Evolutionary conservation across 1,140 invertebrate genomes (phyloP), one percentile per base, ranked within the genome.

Genomic region (Rhyzopertha dominica): DNA sequence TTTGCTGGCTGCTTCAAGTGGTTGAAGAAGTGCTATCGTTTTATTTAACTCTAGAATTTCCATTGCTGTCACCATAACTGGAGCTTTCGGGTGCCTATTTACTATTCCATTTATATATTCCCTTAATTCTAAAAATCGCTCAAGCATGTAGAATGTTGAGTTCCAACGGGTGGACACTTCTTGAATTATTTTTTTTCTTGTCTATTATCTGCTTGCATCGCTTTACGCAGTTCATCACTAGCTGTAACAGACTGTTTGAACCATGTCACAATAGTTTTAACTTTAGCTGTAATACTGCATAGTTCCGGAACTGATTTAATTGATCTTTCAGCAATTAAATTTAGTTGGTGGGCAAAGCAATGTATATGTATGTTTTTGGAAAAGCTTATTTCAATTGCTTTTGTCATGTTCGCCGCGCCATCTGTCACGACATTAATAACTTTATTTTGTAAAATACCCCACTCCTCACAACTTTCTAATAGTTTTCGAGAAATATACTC

Each of bases 331-430:
- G 32, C 58, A 5, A 39, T 24, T 14, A 39, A 39, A 20, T 39
- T 23, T 8, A 39, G 16, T n/a, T 25, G 23, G 17, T 39, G 37
- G 22, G 18, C 37, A 25, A 7, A 39, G 37, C 37, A 39, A 9
- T 9, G 37, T 9, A 39, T 39, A 39, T 39, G 37, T 5, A 9
- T 5, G 12, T 25, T 26, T 39, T 19, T 39, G 18, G 2, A 55
- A 59, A 69, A 67, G 37, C 46, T 54, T 18, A 60, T 36, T 24
- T 54, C 51, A 30, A 61, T 50, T 28, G 58, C 60, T 43, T 55
- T 58, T 10, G 63, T 53, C 14, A 64, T 62, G 28, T 63, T 63
- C 13, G 52, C 40, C 23, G 56, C 55, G 56, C 62, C 61, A 37
- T 65, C 61, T 14, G 54, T 66, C 19, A 58, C 55, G 43, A 63